Evolutionary conservation across 2,797 vertebrate species (phyloP).

Genomic region (Cynodonichthys magdalenae): DNA sequence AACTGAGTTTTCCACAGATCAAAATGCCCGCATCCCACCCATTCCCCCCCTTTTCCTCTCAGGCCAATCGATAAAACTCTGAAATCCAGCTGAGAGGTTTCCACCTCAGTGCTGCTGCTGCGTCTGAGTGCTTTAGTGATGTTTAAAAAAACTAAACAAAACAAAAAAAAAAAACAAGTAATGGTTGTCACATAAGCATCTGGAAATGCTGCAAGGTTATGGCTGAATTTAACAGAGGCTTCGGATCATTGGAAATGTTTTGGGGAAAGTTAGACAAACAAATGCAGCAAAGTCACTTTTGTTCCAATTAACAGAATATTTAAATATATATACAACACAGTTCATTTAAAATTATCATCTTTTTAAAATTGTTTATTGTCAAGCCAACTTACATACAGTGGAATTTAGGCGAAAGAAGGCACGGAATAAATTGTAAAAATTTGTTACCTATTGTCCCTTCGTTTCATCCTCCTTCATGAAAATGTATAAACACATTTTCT

Average conservation of each 20-base stretch:
- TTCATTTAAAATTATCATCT: constrained; percentile 30
- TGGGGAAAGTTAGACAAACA: constrained; percentile 12
- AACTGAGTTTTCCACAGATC: constrained; percentile 28
- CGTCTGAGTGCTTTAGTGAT: constrained; percentile 45
- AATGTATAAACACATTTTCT: too few species aligned
- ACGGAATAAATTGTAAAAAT: too few species aligned
- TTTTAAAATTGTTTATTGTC: constrained; percentile 15
- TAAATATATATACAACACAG: constrained; percentile 27
- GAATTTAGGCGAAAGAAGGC: neutral
- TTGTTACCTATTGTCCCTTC: too few species aligned
- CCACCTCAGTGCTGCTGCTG: constrained; percentile 20
- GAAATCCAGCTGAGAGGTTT: constrained; percentile 52
- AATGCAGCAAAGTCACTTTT: constrained; percentile 13
- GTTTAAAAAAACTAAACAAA: constrained; percentile 45
- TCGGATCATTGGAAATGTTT: constrained; percentile 23
- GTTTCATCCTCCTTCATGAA: too few species aligned
- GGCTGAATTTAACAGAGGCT: constrained; percentile 34
- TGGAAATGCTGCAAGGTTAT: constrained; percentile 35
- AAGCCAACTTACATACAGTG: constrained; percentile 4
- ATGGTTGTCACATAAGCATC: constrained; percentile 35
- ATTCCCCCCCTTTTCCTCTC: constrained; percentile 29
- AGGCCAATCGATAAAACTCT: constrained; percentile 62
- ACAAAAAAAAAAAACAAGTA: too few species aligned
- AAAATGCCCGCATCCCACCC: neutral
- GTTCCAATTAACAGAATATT: constrained; percentile 19